phyloP scores from a whole-genome alignment of 2,888 invertebrate genomes.

The Mythimna loreyi region DNA sequence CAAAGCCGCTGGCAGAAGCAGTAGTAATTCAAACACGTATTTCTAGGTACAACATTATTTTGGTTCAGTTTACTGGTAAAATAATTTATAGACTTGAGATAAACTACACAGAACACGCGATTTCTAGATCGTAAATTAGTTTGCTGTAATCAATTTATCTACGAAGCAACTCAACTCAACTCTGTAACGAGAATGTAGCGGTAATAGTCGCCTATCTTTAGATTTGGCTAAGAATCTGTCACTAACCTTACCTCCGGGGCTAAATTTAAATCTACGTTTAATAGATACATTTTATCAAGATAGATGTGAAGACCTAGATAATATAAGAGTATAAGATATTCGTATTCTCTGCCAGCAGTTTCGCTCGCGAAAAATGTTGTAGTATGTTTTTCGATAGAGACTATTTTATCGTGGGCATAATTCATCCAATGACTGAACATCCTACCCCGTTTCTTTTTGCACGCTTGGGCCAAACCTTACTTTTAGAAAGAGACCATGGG shows the following conservation, averaged over 20 bases:
- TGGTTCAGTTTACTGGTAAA: conserved; percentile 35
- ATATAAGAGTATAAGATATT: background rate
- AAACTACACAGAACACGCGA: conserved; percentile 28
- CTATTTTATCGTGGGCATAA: no score
- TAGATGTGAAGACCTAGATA: background rate
- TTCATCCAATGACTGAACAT: no score
- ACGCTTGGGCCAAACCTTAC: no score
- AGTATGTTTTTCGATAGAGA: no score
- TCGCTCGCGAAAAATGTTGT: no score
- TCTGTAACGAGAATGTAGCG: conserved; percentile 50
- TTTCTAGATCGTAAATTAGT: conserved; percentile 43
- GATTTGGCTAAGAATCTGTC: conserved; percentile 54
- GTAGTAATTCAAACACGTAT: background rate
- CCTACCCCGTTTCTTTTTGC: no score
- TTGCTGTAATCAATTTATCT: conserved; percentile 34
- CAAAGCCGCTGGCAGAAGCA: background rate
- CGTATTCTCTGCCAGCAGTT: no score
- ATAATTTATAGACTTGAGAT: conserved; percentile 36
- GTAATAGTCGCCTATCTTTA: conserved; percentile 54
- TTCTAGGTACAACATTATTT: conserved; percentile 16
- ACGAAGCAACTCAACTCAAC: conserved; percentile 31
- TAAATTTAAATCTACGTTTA: conserved; percentile 41
- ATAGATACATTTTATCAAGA: conserved; percentile 2
- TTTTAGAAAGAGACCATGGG: no score
- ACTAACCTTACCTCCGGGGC: conserved; percentile 30